Conservation (phyloP, 2,888 invertebrate genomes). For the Apodemia zela region DNA sequence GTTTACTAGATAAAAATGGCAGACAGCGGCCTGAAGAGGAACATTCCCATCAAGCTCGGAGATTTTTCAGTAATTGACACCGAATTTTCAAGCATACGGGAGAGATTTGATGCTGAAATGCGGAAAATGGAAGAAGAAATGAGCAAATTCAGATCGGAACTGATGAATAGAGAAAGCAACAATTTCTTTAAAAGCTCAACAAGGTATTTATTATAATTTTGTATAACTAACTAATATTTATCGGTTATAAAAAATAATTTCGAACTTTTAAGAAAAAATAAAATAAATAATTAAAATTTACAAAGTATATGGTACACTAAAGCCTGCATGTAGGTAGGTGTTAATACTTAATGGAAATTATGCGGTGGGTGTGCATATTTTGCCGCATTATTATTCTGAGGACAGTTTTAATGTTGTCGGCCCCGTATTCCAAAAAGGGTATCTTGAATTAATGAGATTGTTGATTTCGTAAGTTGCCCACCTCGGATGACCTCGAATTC, state of each 20-base stretch:
- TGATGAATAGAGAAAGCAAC: conserved; percentile 95
- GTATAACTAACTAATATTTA: not conserved
- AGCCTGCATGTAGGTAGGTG: not conserved
- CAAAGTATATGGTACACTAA: not conserved
- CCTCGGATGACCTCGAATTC: conserved; percentile 49
- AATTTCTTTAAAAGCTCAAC: conserved; percentile 94
- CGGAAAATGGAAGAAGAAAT: conserved; percentile 99
- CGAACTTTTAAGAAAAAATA: not conserved
- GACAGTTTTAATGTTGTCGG: conserved; percentile 52
- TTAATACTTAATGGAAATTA: conserved; percentile 15
- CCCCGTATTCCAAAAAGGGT: conserved; percentile 68
- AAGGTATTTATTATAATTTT: conserved; percentile 82
- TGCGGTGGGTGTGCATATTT: conserved; percentile 38
- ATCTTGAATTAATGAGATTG: conserved; percentile 72
- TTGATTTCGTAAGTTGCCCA: conserved; percentile 65
- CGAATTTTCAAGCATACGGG: conserved; percentile 97
- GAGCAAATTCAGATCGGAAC: conserved; percentile 95
- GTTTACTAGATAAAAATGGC: conserved; percentile 83
- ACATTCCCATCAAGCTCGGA: conserved; percentile 95
- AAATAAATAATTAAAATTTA: not conserved
- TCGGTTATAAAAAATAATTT: not conserved
- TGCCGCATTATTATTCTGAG: conserved; percentile 56
- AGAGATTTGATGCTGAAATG: conserved; percentile 98
- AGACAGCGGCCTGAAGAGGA: conserved; percentile 90
- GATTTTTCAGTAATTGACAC: conserved; percentile 97